Conservation (phyloP, 1,140 invertebrate species). For the Bombus affinis region DNA sequence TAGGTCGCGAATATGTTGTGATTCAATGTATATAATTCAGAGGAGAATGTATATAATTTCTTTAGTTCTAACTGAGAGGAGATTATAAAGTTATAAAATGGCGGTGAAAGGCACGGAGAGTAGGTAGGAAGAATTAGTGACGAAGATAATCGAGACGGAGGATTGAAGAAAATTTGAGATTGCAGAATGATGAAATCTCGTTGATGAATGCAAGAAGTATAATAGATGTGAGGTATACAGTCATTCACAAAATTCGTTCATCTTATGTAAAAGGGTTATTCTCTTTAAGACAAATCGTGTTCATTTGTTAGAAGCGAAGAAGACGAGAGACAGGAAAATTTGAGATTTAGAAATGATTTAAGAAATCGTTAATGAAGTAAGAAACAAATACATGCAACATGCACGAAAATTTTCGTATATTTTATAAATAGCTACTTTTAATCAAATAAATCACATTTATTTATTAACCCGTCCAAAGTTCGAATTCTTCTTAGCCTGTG, state of each 20-base stretch:
- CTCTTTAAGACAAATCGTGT: not conserved
- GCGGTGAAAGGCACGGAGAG: not conserved
- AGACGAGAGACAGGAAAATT: not conserved
- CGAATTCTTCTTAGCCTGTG: no score
- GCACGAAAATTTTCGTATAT: no score
- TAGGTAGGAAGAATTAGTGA: not conserved
- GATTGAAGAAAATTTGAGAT: not conserved
- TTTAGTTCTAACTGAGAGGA: not conserved
- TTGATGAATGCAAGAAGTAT: no score
- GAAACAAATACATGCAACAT: no score
- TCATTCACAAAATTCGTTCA: not conserved
- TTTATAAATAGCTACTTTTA: no score
- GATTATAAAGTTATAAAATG: not conserved
- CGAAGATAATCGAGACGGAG: not conserved
- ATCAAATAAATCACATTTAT: no score
- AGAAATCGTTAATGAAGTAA: no score
- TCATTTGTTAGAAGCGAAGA: not conserved
- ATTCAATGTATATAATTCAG: not conserved
- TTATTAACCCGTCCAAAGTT: no score
- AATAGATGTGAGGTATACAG: not conserved
- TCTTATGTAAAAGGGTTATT: not conserved
- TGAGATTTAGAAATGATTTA: not conserved
- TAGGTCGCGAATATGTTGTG: not conserved
- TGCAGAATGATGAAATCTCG: not conserved
- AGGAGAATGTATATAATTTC: no score